Evolutionary conservation across 2,888 invertebrate species (phyloP), one percentile per base, ranked within the genome.

Genomic region (Maniola hyperantus): DNA sequence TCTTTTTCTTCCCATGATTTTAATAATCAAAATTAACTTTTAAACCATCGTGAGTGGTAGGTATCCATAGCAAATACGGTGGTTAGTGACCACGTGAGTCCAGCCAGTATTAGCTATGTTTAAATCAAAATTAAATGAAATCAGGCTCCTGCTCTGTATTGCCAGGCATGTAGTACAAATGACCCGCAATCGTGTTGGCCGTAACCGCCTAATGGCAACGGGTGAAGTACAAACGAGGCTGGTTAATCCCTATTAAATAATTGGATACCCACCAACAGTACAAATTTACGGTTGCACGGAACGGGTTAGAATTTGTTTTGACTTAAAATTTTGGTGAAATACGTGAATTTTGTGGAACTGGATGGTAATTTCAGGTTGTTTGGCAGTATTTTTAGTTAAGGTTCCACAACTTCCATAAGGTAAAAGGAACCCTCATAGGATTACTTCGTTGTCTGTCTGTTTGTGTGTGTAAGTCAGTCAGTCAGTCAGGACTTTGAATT

Each of bases 241-340:
- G 66, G 66, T 71, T 79, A 79, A 82, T 80, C 77, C 78, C 71
- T 75, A 75, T 77, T 73, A 75, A 79, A 81, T 81, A 77, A 80
- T 80, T 76, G 78, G 69, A 70, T 61, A 66, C 62, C 53, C n/a
- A 13, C 46, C n/a, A 13, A 15, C 50, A 50, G 48, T 55, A 65
- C 66, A 53, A 67, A 66, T 68, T 66, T 57, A 64, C 55, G 44
- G 63, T 62, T 48, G 61, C 67, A 64, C 34, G n/a, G 59, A 53
- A 63, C 55, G 65, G 64, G 61, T 61, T 68, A 61, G 64, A 57
- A 65, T 65, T 66, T 44, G 58, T 53, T 51, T 59, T 44, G 55
- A 13, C 58, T 7, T 48, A 69, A 63, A 34, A 18, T 50, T n/a
- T 51, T n/a, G 13, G 50, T 42, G 20, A 51, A 61, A 34, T 20